Evolutionary conservation across 2,888 invertebrate species (phyloP).

Genomic region (Polylopha cassiicola): DNA sequence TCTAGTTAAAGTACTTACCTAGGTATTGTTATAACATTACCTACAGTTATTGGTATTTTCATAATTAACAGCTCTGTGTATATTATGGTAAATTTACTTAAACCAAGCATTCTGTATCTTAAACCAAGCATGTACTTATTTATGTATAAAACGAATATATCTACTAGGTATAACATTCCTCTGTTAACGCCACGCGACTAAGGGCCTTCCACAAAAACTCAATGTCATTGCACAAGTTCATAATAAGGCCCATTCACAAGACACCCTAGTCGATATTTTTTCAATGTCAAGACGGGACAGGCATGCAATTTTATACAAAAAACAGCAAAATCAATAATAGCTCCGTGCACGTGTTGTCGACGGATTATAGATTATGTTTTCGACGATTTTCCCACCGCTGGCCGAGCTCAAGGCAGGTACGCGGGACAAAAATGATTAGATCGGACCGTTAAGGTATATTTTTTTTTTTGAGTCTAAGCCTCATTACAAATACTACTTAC

Average conservation of each 20-base stretch:
- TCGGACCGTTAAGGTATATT: constrained; percentile 22
- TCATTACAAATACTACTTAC: neutral
- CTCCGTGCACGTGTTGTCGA: constrained; percentile 72
- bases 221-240: constrained; percentile 73
- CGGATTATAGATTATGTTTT: constrained; percentile 74
- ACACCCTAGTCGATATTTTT: constrained; percentile 61
- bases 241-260: constrained; percentile 73
- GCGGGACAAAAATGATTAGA: constrained; percentile 39
- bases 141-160: constrained; percentile 15
- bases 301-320: constrained; percentile 74
- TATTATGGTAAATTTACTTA: too few relatives aligned
- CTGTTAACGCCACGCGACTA: constrained; percentile 57
- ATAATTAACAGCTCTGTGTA: too few relatives aligned
- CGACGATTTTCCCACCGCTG: constrained; percentile 69
- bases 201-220: constrained; percentile 53
- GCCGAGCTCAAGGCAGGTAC: constrained; percentile 62
- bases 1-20: too few relatives aligned
- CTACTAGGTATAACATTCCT: constrained; percentile 33
- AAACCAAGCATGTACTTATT: constrained; percentile 14
- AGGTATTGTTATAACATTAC: too few relatives aligned
- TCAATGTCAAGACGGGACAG: constrained; percentile 61
- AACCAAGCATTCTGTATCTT: too few relatives aligned
- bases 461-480: neutral
- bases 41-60: too few relatives aligned
- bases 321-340: constrained; percentile 76